Base-by-base conservation (phyloP, 2,888 invertebrate species). In the Ashinkailepas kermadecensis region DNA sequence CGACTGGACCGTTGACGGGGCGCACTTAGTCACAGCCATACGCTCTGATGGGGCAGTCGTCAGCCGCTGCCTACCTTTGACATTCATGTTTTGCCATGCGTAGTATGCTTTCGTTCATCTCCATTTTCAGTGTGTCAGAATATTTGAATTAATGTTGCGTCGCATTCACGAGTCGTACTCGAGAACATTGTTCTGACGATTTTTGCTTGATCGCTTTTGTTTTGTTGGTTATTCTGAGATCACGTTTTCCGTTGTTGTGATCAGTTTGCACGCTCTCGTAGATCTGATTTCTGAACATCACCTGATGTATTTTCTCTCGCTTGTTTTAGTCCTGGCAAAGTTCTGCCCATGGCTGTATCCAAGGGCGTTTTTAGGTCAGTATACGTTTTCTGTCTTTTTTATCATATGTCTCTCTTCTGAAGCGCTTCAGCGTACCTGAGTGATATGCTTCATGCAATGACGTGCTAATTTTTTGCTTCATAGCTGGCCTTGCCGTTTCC, bases 221-320 rank as follows among this genome's bases (percentile, higher is more conserved):
- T 80, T 82, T 65, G 79, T 81, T 81, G 64, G 78, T 79, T 81
- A 81, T 39, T 78, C 70, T 82, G 80, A 82, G 81, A 56, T 79
- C 64, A 81, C 80, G 82, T 79, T 82, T 81, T 81, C 59, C 15
- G 65, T 81, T 81, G 18, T 21, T 7, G 64, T 81, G 65, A 81
- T 57, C 56, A 12, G 23, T 81, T 67, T 81, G 64, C 81, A 67
- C 67, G 67, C 25, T 65, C 67, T 25, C 78, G 59, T 58, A 74
- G 74, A 56, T 18, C 54, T 74, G 18, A 74, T 74, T 74, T 74
- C 54, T 74, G 54, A 21, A 74, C 74, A 56, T 74, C 74, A 74
- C 74, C 74, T 74, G 74, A 74, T 74, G 74, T 74, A 74, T 74
- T 74, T 74, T 79, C 58, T 79, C 58, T 79, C 25, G 25, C 58